Base-by-base conservation (phyloP, 1,140 invertebrate species). In the Dendrolimus punctatus region DNA sequence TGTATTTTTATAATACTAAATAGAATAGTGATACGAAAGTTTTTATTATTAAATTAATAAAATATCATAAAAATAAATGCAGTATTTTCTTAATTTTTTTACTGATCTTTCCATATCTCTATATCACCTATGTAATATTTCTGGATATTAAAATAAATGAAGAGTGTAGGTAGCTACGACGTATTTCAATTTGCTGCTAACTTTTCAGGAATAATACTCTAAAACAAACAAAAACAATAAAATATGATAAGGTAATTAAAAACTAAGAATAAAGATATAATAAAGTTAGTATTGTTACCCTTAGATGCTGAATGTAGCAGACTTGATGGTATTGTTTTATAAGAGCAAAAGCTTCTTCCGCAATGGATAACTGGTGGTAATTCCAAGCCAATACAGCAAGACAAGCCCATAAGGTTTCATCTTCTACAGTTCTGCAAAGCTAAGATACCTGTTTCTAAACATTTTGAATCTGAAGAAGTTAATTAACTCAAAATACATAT, bases 281-380 rank as follows among this genome's bases (percentile, higher is more conserved):
- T 41, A 46, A 36, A n/a, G 46, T 44, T 43, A 4, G 4, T 39
- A 39, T 8, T 49, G 42, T 53, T 85, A 92, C 92, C 79, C 96
- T 95, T 36, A 98, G 92, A 66, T 95, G 91, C 73, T 94, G 92
- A 51, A 98, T 93, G 73, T 95, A 97, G 66, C 93, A 90, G 0
- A 98, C 96, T 91, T 98, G 98, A 68, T 98, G 96, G 46, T 92
- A 93, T 89, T 96, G 93, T 59, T 92, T 91, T 53, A 99, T 95
- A 36, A 95, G 93, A n/a, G 96, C 94, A 87, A 97, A 99, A 6
- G 96, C 95, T 74, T 98, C 93, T 89, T 98, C 96, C 2, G 96
- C 96, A 39, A 95, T 92, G 43, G 92, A 90, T 36, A 98, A 82
- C 49, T 88, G 84, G 53, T 76, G 71, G 64, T 96, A 90, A 62